phyloP scores from a whole-genome alignment of 2,888 invertebrate genomes.

The Lithophane leautieri region DNA sequence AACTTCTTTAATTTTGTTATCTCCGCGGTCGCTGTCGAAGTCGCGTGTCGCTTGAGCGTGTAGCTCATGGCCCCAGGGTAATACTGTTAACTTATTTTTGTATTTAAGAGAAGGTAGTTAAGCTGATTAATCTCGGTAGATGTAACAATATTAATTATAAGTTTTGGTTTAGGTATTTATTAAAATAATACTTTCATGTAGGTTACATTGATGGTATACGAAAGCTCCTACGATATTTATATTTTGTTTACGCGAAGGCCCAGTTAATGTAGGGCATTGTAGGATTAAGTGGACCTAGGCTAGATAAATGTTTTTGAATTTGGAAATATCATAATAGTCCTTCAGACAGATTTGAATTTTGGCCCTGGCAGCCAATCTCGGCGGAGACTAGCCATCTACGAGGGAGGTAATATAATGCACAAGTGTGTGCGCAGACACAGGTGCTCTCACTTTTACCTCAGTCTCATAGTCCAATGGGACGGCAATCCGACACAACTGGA shows the following conservation, averaged over 20 bases:
- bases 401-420: too few species aligned
- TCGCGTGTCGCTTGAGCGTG: not conserved
- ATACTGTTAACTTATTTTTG: conserved; percentile 23
- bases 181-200: not conserved
- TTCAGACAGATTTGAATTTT: too few species aligned
- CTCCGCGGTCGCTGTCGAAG: too few species aligned
- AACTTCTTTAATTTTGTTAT: not conserved
- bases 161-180: conserved; percentile 2
- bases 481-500: too few species aligned
- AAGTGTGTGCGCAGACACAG: too few species aligned
- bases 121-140: conserved; percentile 14
- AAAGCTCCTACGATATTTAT: not conserved
- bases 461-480: too few species aligned
- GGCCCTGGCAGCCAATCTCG: too few species aligned
- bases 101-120: conserved; percentile 1
- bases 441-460: too few species aligned
- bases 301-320: not conserved
- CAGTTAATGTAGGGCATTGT: too few species aligned
- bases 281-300: not conserved
- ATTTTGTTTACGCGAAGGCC: not conserved
- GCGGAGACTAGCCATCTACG: too few species aligned
- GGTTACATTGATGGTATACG: not conserved
- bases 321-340: not conserved
- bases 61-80: not conserved
- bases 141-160: conserved; percentile 19